A percentile compares a stretch with the other conserved stretches of the same genome.
These are phyloP conservation scores for Epizoanthus illoricatus DNA, from an alignment of 92 coral and sea anemone genomes.

Conservation along the genomic window DNA sequence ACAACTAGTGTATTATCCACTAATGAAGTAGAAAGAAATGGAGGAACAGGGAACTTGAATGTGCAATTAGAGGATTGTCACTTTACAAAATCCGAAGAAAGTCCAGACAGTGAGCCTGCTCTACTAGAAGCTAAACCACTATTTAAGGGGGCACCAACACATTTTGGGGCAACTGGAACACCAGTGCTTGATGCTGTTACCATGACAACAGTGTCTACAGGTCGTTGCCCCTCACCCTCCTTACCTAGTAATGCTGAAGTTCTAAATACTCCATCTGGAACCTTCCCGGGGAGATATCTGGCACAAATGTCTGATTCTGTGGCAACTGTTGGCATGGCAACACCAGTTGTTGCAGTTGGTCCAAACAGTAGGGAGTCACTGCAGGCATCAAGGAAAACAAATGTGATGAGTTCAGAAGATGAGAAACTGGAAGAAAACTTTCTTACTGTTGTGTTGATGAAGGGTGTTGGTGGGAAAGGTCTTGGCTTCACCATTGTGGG, in stretches of 20 bases:
- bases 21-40: background rate
- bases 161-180: slow-evolving; percentile 12
- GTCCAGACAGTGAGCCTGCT: slow-evolving; percentile 73
- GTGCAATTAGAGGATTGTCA: slow-evolving; percentile 44
- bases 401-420: slow-evolving; percentile 26
- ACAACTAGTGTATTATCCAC: background rate
- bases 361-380: slow-evolving; percentile 76
- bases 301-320: slow-evolving; percentile 47
- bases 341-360: slow-evolving; percentile 62
- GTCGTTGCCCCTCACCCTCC: slow-evolving; percentile 57
- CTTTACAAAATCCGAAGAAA: slow-evolving; percentile 60
- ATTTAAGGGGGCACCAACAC: background rate
- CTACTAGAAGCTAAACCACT: slow-evolving; percentile 74
- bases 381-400: slow-evolving; percentile 52
- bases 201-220: slow-evolving; percentile 50
- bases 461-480: slow-evolving; percentile 90
- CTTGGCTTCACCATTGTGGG: slow-evolving; percentile 99
- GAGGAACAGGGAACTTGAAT: slow-evolving; percentile 21
- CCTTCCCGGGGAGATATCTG: slow-evolving; percentile 60
- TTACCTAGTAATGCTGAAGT: slow-evolving; percentile 44
- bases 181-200: slow-evolving; percentile 50
- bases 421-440: slow-evolving; percentile 44
- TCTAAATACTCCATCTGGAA: slow-evolving; percentile 8
- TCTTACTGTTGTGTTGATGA: slow-evolving; percentile 78
- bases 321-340: slow-evolving; percentile 69